These are phyloP conservation scores for Plectrocnemia conspersa DNA, from an alignment of 1,140 invertebrate species.

Conservation along the genomic window DNA sequence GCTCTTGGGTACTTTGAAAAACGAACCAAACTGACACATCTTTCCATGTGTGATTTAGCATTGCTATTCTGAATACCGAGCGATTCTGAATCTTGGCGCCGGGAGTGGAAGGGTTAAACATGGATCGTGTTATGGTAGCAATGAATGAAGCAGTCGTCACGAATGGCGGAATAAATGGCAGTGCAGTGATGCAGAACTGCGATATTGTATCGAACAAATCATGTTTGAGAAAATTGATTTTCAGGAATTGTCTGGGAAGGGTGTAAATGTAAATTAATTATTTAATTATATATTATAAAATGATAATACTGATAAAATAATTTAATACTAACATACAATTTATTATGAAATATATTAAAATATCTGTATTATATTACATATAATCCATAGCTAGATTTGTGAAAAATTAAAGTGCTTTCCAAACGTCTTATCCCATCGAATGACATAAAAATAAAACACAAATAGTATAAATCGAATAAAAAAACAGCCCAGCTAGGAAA, in stretches of 20 bases:
- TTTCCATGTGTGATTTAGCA: constrained; percentile 26
- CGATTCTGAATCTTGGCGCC: constrained; percentile 20
- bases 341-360: too few species aligned
- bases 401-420: too few species aligned
- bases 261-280: too few species aligned
- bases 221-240: too few species aligned
- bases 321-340: too few species aligned
- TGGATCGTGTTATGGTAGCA: background rate
- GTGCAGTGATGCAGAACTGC: constrained; percentile 19
- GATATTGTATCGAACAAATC: constrained; percentile 1
- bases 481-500: background rate
- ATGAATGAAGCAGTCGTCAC: constrained; percentile 28
- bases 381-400: too few species aligned
- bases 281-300: too few species aligned
- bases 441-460: constrained; percentile 1
- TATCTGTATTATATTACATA: too few species aligned
- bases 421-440: too few species aligned
- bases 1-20: too few species aligned
- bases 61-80: constrained; percentile 1
- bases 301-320: too few species aligned
- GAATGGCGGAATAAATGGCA: constrained; percentile 29
- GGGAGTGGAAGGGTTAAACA: constrained; percentile 7
- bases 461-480: background rate
- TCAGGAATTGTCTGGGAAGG: too few species aligned
- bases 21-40: constrained; percentile 30